Percentiles rank a stretch among this genome's conserved stretches.
Evolutionary conservation across 2,888 invertebrate genomes (phyloP).

Genomic region (Plebejus anna): DNA sequence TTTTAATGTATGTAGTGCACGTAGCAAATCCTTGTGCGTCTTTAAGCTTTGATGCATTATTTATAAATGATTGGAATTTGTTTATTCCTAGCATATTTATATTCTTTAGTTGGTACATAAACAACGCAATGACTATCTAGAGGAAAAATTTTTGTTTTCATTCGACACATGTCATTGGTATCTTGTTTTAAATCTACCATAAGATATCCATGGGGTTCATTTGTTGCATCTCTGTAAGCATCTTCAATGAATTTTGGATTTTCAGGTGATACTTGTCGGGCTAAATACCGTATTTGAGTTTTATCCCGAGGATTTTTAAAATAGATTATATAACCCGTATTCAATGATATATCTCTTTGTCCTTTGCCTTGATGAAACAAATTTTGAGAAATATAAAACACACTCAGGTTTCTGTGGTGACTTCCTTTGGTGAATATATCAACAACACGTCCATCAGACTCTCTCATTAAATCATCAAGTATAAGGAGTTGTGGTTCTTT

Average conservation of each 20-base stretch:
- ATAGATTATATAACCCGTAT: too few species aligned
- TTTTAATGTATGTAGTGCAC: slow-evolving; percentile 26
- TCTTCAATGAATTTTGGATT: slow-evolving; percentile 30
- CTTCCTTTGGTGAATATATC: slow-evolving; percentile 30
- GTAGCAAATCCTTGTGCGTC: slow-evolving; percentile 38
- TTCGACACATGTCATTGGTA: too few species aligned
- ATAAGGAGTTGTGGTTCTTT: slow-evolving; percentile 40
- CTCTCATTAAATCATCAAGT: slow-evolving; percentile 39
- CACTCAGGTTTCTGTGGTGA: slow-evolving; percentile 29
- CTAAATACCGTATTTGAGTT: slow-evolving; percentile 10
- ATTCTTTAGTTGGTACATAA: slow-evolving; percentile 37
- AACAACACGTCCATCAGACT: slow-evolving; percentile 39
- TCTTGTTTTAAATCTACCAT: too few species aligned
- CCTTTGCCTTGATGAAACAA: slow-evolving; percentile 25
- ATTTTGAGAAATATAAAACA: slow-evolving; percentile 13
- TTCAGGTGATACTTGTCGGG: slow-evolving; percentile 24
- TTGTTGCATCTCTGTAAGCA: slow-evolving; percentile 33
- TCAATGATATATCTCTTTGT: too few species aligned
- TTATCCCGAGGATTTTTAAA: not conserved
- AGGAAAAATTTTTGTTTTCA: too few species aligned
- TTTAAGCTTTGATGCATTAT: slow-evolving; percentile 37
- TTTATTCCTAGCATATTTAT: slow-evolving; percentile 39
- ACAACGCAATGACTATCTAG: slow-evolving; percentile 34
- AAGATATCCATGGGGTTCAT: slow-evolving; percentile 37
- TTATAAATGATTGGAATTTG: slow-evolving; percentile 36